Conservation (phyloP, 2,113 vertebrate species). For the Vanacampus margaritifer region DNA sequence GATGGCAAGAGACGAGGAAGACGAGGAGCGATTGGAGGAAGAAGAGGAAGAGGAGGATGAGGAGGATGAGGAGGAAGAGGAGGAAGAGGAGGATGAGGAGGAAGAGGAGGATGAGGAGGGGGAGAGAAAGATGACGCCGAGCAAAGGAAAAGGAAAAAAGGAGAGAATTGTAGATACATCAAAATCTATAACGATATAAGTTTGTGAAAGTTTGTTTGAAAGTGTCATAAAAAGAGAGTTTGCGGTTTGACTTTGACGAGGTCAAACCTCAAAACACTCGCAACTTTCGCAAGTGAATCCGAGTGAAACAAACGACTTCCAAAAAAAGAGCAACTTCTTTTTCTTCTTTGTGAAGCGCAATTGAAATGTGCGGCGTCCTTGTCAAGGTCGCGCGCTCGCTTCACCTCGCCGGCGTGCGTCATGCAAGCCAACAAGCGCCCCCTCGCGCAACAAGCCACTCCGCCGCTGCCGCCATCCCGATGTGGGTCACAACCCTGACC, state of each 20-base stretch:
- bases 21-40: no score
- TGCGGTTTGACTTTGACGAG: background rate
- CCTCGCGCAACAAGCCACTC: background rate
- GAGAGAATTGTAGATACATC: no score
- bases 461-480: background rate
- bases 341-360: background rate
- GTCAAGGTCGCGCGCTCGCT: constrained; percentile 20
- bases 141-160: no score
- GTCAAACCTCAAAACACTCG: background rate
- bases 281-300: background rate
- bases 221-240: no score
- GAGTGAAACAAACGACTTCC: background rate
- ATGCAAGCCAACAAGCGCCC: background rate
- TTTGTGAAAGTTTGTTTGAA: background rate
- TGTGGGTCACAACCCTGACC: constrained; percentile 16
- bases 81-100: no score
- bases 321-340: background rate
- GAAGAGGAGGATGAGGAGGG: no score
- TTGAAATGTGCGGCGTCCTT: background rate
- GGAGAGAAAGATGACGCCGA: no score
- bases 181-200: no score
- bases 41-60: no score
- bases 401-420: constrained; percentile 20
- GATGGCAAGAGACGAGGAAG: no score
- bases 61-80: no score